Evolutionary conservation across 1,140 invertebrate genomes (phyloP).

Genomic region (Pseudomyrmex concolor): DNA sequence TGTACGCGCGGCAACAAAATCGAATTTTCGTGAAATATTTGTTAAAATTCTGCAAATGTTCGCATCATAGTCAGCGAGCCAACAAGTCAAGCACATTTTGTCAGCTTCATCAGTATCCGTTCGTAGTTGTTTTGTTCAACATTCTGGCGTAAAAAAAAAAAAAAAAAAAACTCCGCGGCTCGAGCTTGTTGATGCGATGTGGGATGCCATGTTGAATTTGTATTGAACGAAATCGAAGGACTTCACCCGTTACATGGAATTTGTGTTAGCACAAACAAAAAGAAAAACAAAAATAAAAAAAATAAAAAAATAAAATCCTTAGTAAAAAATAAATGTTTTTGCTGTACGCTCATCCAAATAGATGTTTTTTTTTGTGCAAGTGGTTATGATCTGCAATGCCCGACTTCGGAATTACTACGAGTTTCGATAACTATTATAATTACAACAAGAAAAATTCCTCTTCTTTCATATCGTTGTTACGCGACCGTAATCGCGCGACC

Average conservation of each 20-base stretch:
- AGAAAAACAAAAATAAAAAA: neutral
- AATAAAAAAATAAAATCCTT: too few species aligned
- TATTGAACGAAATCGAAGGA: neutral
- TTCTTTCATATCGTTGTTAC: neutral
- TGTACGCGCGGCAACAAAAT: neutral
- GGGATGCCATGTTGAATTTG: neutral
- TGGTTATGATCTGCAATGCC: neutral
- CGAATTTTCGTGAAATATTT: conserved; percentile 43
- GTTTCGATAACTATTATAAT: too few species aligned
- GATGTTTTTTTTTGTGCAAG: neutral
- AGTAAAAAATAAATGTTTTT: too few species aligned
- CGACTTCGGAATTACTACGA: neutral
- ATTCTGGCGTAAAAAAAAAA: conserved; percentile 7
- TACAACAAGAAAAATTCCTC: too few species aligned
- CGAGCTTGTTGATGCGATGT: conserved; percentile 16
- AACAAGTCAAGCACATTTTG: conserved; percentile 5
- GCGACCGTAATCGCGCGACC: neutral
- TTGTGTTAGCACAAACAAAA: neutral
- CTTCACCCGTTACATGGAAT: neutral
- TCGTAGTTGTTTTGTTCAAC: conserved; percentile 25
- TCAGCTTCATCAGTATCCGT: conserved; percentile 1
- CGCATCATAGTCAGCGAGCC: neutral
- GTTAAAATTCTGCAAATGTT: conserved; percentile 38
- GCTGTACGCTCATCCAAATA: too few species aligned
- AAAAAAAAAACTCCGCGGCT: neutral